phyloP scores from a whole-genome alignment of 2,113 vertebrate species.

The Gopherus evgoodei region DNA sequence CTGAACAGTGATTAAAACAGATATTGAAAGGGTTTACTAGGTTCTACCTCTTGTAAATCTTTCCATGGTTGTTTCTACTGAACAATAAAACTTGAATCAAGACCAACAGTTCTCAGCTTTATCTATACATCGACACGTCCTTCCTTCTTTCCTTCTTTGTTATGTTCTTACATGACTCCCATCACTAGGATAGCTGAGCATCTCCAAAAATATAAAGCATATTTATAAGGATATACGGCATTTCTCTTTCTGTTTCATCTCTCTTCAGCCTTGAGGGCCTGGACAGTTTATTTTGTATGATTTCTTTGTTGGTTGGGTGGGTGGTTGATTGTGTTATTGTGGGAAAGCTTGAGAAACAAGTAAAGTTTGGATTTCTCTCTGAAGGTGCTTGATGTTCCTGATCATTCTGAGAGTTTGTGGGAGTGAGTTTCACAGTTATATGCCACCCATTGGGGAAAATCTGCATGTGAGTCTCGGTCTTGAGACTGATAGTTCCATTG shows the following conservation, averaged over 20 bases:
- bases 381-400: neutral
- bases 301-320: neutral
- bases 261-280: neutral
- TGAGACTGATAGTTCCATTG: accelerated
- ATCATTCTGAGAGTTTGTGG: neutral
- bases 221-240: accelerated
- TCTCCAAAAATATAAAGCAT: neutral
- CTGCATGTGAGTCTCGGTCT: neutral
- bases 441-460: neutral
- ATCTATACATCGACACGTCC: neutral
- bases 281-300: neutral
- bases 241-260: slow-evolving; percentile 36
- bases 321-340: neutral
- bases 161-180: neutral
- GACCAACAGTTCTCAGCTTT: neutral
- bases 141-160: neutral
- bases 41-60: neutral
- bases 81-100: neutral
- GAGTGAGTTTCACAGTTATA: neutral
- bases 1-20: neutral
- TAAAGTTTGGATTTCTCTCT: slow-evolving; percentile 1
- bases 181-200: neutral
- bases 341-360: neutral
- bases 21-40: neutral
- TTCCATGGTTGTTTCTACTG: neutral